phyloP scores from a whole-genome alignment of 2,797 vertebrate species.

The Parambassis ranga region DNA sequence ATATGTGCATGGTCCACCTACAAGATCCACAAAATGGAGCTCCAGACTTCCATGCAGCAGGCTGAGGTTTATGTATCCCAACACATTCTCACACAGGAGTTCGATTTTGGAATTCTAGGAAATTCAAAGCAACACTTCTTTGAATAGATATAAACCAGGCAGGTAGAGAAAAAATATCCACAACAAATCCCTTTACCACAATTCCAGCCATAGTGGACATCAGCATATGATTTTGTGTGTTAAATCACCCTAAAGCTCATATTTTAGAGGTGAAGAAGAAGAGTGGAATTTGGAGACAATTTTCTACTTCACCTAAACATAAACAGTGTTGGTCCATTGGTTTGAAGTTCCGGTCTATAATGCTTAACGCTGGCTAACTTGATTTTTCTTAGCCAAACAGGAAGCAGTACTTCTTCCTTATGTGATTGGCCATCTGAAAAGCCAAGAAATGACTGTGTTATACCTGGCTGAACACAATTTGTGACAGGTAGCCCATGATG shows the following conservation, averaged over 20 bases:
- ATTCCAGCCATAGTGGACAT: too few species aligned
- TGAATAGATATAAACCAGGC: background rate
- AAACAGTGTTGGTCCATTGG: background rate
- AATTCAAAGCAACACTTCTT: conserved; percentile 4
- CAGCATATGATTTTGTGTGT: conserved; percentile 2
- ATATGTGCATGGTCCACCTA: too few species aligned
- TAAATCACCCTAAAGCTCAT: too few species aligned
- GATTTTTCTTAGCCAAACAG: background rate
- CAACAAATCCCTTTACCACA: background rate
- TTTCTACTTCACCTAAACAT: background rate
- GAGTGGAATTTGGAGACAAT: too few species aligned
- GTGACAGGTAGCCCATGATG: conserved; percentile 16
- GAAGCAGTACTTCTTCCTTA: background rate
- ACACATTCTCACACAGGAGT: too few species aligned
- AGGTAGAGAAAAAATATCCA: background rate
- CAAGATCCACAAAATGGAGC: too few species aligned
- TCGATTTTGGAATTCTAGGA: conserved; percentile 10
- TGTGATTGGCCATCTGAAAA: background rate
- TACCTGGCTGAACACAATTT: conserved; percentile 20
- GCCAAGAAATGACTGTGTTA: conserved; percentile 10
- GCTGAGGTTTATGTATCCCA: too few species aligned
- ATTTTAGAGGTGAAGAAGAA: too few species aligned
- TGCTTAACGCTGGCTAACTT: background rate
- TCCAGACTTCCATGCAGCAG: too few species aligned
- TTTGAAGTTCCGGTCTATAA: background rate